Percentiles rank a stretch among this genome's conserved stretches.
Conservation (phyloP, 2,113 vertebrate genomes). For the Lates calcarifer region DNA sequence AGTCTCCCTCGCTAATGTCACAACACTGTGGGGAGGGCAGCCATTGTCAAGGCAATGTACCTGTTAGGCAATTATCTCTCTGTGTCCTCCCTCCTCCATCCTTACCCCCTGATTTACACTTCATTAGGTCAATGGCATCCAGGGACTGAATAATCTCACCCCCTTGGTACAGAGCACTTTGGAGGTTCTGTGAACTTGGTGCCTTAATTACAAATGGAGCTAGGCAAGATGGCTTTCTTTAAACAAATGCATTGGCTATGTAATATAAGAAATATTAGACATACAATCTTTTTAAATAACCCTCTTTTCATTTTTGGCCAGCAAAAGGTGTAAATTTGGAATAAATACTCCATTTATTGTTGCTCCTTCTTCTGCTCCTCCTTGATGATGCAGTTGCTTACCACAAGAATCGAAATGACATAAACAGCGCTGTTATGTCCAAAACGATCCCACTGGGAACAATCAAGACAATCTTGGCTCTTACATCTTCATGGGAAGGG, state of each 20-base stretch:
- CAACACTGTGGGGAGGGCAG: constrained; percentile 9
- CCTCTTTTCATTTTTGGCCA: neutral
- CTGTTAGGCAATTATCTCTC: constrained; percentile 39
- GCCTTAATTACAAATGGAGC: neutral
- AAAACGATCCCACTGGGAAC: constrained; percentile 35
- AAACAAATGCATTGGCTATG: neutral
- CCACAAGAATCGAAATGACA: constrained; percentile 13
- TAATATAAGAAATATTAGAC: neutral
- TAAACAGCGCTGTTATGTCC: constrained; percentile 2
- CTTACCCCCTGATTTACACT: constrained; percentile 28
- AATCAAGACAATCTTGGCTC: constrained; percentile 37
- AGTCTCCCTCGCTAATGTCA: neutral
- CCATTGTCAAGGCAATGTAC: constrained; percentile 11
- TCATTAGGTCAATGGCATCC: constrained; percentile 23
- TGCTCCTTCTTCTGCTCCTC: neutral
- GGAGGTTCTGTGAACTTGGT: neutral
- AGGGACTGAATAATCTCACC: neutral
- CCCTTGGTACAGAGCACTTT: neutral
- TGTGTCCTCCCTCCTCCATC: constrained; percentile 10
- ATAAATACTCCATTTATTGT: neutral
- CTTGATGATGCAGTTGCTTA: constrained; percentile 17
- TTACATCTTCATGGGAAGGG: neutral
- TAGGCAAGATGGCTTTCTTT: neutral
- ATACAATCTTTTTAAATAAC: neutral
- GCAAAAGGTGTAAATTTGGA: neutral